Base-by-base conservation (phyloP, 1,140 invertebrate species). In the Yoshiicerus persimilis region DNA sequence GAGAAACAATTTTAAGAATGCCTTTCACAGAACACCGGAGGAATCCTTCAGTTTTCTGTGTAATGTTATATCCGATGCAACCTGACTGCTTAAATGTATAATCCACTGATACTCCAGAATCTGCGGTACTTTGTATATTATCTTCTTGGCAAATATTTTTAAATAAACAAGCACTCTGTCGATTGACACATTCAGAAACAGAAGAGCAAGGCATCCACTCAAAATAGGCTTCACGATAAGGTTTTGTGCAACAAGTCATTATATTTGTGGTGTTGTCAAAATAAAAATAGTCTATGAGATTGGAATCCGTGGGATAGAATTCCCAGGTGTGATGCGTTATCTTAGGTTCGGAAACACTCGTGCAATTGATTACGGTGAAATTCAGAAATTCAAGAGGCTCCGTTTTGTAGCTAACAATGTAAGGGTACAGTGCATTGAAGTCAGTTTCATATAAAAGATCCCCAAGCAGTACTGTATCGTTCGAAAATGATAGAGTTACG, bases 351-450 rank as follows among this genome's bases (percentile, higher is more conserved):
- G 62, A 64, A 2, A 62, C 30, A 39, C 34, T 83, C 2, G 88
- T 88, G 34, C 88, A 88, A 80, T 88, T 88, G 32, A 88, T 84
- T 27, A 87, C 25, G 16, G 88, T 88, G 36, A 86, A 87, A 75
- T 88, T 88, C 9, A 75, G 64, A 39, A 88, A 87, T 39, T 88
- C 88, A 8, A 38, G 25, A 30, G 84, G 34, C 36, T 86, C 13
- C 5, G 88, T 87, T 80, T 47, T 36, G 77, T 88, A 88, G 2
- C 84, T n/a, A 9, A 70, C 88, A 27, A 16, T 39, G 70, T 25
- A 88, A 5, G 88, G 88, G 62, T 86, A 88, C 16, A 86, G 23
- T 0, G 88, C 86, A 11, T 30, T 38, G 27, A n/a, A 30, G 64
- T 88, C 41, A 20, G 39, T 47, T n/a, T 80, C 41, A 25, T 88